Evolutionary conservation across 2,797 vertebrate genomes (phyloP), one percentile per base, ranked within the genome.

Genomic region (Enteromius viviparus): DNA sequence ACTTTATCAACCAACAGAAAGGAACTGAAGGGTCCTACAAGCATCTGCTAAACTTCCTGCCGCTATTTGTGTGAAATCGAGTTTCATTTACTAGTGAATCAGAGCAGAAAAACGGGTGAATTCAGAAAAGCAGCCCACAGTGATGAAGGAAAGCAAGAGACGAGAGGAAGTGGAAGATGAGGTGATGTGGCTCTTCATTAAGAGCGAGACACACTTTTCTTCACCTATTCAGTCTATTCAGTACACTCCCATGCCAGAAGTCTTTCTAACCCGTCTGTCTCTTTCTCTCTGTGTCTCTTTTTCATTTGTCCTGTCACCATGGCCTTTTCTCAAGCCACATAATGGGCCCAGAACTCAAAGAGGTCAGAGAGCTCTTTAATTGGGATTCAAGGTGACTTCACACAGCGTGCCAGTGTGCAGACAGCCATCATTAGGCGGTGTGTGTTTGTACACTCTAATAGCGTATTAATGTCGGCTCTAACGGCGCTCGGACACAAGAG

Each of bases 351-450:
- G 70, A 66, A 34, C 66, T 83, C 55, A 14, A 51, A 72, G 62
- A 80, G 80, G 84, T 81, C 84, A 84, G 60, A 86, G 60, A 69
- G 65, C 62, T 80, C 80, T 82, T 84, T 87, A 88, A 87, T 84
- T 85, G 79, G 81, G 81, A 65, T 87, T 82, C 71, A 85, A 85
- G 84, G 85, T 82, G 76, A 85, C 75, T 83, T 84, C 79, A 81
- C 81, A 55, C 79, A 65, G 76, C 60, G 49, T 78, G 75, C 2
- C 51, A 34, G 49, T 45, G 75, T 51, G 74, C 26, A 78, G 74
- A 82, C n/a, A 34, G 42, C 64, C 80, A 83, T 89, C 53, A 64
- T 82, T 85, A 82, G 51, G 51, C 74, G 58, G 87, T 83, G 37
- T 87, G 14, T 85, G 34, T 84, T 83, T 84, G 87, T 65, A 83